Evolutionary conservation across 2,113 vertebrate genomes (phyloP).

Genomic region (Solea solea): DNA sequence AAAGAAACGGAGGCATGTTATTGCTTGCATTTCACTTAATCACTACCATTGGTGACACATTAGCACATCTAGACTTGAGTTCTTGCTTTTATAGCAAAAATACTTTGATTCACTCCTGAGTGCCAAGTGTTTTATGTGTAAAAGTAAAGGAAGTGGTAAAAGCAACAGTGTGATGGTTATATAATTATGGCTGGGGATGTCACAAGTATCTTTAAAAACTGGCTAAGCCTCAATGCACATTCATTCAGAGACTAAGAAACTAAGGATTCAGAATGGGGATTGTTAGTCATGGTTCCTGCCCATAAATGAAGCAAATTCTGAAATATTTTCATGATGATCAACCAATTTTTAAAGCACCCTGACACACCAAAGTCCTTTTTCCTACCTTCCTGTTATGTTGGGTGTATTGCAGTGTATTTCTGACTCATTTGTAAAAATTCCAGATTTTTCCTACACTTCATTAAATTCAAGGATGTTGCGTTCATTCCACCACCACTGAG

Average conservation of each 20-base stretch:
- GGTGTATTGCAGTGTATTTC: neutral
- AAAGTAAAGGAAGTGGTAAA: conserved; percentile 46
- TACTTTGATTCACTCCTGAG: conserved; percentile 22
- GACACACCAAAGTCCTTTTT: conserved; percentile 16
- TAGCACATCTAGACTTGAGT: conserved; percentile 12
- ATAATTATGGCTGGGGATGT: conserved; percentile 15
- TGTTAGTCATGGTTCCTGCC: conserved; percentile 13
- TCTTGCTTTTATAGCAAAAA: conserved; percentile 31
- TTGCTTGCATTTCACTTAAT: conserved; percentile 20
- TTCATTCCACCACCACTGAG: conserved; percentile 23
- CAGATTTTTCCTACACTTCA: conserved; percentile 30
- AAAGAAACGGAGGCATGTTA: conserved; percentile 11
- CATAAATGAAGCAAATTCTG: neutral
- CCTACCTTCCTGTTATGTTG: conserved; percentile 18
- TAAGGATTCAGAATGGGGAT: neutral
- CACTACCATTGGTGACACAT: conserved; percentile 46
- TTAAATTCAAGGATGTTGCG: conserved; percentile 16
- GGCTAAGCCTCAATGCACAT: neutral
- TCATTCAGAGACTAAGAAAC: neutral
- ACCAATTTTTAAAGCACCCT: conserved; percentile 1
- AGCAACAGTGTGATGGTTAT: conserved; percentile 43
- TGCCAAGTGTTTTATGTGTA: conserved; percentile 45
- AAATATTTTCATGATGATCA: conserved; percentile 7
- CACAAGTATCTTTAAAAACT: conserved; percentile 21
- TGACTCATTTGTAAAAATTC: conserved; percentile 27